Evolutionary conservation across 2,888 invertebrate genomes (phyloP).

Genomic region (Anoncus sp.): DNA sequence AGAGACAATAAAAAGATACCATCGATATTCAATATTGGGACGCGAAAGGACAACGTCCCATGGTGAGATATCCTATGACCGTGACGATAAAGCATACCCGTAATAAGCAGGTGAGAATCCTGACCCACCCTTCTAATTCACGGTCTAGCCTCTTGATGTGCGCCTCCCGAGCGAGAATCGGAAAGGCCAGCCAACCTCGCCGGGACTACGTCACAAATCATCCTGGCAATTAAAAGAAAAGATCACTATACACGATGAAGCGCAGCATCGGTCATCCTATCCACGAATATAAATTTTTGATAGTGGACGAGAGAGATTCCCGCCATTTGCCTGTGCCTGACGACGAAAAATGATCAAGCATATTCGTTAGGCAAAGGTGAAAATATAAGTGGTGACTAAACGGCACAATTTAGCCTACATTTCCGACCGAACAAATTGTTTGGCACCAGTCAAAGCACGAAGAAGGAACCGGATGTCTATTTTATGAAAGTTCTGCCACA

Average conservation of each 20-base stretch:
- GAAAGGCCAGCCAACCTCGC: not conserved
- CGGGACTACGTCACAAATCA: slow-evolving; percentile 68
- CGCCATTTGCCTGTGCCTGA: no score
- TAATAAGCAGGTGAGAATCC: slow-evolving; percentile 72
- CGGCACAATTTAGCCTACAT: no score
- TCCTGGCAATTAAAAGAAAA: slow-evolving; percentile 68
- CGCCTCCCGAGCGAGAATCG: not conserved
- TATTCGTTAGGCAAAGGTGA: no score
- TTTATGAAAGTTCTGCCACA: no score
- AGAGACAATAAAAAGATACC: no score
- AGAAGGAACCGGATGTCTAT: no score
- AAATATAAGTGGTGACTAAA: no score
- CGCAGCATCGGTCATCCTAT: not conserved
- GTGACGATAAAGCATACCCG: slow-evolving; percentile 65
- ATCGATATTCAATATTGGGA: slow-evolving; percentile 70
- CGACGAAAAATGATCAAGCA: no score
- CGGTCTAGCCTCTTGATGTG: slow-evolving; percentile 52
- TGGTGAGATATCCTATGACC: slow-evolving; percentile 36
- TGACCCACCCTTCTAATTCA: slow-evolving; percentile 68
- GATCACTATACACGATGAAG: not conserved
- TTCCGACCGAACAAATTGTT: no score
- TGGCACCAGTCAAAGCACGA: no score
- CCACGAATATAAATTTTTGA: not conserved
- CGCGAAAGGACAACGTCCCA: slow-evolving; percentile 60
- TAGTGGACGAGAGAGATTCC: not conserved